These are phyloP conservation scores for Saccopteryx leptura DNA, from an alignment of 2,113 vertebrate species.

Conservation along the genomic window DNA sequence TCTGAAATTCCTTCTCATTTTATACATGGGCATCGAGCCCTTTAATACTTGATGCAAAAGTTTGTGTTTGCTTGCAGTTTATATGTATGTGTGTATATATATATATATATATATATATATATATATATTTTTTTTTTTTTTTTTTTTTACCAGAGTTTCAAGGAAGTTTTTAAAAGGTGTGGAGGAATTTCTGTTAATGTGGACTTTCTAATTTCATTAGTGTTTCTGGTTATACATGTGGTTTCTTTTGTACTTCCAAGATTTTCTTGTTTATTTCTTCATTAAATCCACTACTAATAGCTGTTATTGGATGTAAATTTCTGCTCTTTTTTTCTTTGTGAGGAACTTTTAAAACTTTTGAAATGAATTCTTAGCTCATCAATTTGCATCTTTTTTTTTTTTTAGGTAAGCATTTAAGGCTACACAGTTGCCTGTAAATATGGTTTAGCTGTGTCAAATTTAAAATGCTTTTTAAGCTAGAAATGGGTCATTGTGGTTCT, in stretches of 20 bases:
- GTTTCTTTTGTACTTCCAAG: conserved; percentile 1
- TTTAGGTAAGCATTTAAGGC: not conserved
- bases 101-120: not conserved
- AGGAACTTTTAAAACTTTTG: not conserved
- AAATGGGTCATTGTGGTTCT: not conserved
- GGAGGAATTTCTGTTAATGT: not conserved
- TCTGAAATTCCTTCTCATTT: not conserved
- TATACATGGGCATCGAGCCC: not conserved
- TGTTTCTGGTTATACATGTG: not conserved
- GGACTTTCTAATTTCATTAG: not conserved
- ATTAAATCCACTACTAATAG: not conserved
- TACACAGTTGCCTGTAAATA: not conserved
- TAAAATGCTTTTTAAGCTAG: conserved; percentile 45
- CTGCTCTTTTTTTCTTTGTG: not conserved
- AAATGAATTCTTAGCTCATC: conserved; percentile 13
- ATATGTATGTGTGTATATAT: not conserved
- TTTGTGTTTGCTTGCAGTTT: conserved; percentile 22
- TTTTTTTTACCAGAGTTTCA: conserved; percentile 21
- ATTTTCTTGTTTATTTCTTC: conserved; percentile 29
- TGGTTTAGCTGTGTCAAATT: not conserved
- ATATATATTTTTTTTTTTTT: not conserved
- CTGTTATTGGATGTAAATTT: not conserved
- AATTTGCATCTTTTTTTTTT: not conserved
- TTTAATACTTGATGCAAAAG: not conserved
- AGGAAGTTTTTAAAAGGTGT: conserved; percentile 16